phyloP scores from a whole-genome alignment of 2,888 invertebrate genomes.

The Dynastes hyllus region DNA sequence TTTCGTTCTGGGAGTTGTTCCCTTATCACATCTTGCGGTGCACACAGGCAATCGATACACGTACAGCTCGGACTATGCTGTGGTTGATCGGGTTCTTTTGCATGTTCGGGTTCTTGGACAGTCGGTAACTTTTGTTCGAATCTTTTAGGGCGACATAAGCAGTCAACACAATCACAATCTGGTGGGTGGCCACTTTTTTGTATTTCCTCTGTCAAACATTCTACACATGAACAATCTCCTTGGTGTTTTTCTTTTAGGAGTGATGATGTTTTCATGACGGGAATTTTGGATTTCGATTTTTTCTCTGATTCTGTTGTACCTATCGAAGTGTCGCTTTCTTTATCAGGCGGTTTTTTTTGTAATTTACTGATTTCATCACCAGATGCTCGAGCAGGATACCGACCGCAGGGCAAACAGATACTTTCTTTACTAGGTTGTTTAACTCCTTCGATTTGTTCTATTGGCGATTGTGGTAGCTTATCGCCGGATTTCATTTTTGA shows the following conservation, averaged over 20 bases:
- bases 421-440: conserved; percentile 18
- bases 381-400: conserved; percentile 14
- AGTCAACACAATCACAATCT: conserved; percentile 56
- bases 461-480: not conserved
- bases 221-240: conserved; percentile 49
- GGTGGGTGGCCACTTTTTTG: conserved; percentile 51
- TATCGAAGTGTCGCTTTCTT: conserved; percentile 33
- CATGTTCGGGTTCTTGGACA: conserved; percentile 5
- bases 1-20: not conserved
- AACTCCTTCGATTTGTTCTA: not conserved
- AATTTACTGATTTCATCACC: conserved; percentile 30
- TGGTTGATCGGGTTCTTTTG: conserved; percentile 19
- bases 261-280: conserved; percentile 35
- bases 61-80: conserved; percentile 47
- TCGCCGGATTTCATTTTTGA: conserved; percentile 7
- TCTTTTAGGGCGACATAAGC: conserved; percentile 54
- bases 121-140: conserved; percentile 28
- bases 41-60: conserved; percentile 50
- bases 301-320: conserved; percentile 16
- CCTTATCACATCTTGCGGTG: conserved; percentile 14
- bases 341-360: conserved; percentile 34
- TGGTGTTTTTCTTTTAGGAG: conserved; percentile 41
- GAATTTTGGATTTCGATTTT: conserved; percentile 41
- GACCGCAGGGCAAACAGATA: conserved; percentile 26
- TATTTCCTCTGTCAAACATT: conserved; percentile 46